Conservation (phyloP, 2,888 invertebrate species). For the Philhelius pedissequus region DNA sequence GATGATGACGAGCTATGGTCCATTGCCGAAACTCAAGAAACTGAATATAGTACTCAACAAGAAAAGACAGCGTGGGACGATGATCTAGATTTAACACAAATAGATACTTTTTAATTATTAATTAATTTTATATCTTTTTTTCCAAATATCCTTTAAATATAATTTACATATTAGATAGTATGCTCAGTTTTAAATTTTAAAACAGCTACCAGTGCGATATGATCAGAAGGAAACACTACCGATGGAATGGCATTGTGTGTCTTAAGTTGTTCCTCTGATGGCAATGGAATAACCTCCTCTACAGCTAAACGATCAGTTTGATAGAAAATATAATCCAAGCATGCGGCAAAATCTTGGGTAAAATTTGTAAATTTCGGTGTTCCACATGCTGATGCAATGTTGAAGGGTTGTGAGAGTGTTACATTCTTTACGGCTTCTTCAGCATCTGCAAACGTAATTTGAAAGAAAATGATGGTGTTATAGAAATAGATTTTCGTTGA, state of each 20-base stretch:
- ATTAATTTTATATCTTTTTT: neutral
- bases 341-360: conserved; percentile 89
- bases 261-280: conserved; percentile 87
- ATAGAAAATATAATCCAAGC: conserved; percentile 95
- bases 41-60: conserved; percentile 71
- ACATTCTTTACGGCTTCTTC: conserved; percentile 84
- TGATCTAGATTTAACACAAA: conserved; percentile 75
- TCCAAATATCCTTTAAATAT: conserved; percentile 13
- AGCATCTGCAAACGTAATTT: conserved; percentile 80
- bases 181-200: conserved; percentile 78
- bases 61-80: conserved; percentile 75
- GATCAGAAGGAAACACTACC: conserved; percentile 94
- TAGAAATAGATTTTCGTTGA: no score
- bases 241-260: conserved; percentile 91
- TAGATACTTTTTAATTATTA: conserved; percentile 68
- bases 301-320: conserved; percentile 84
- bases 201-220: conserved; percentile 92
- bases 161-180: neutral
- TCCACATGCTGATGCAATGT: conserved; percentile 89
- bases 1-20: conserved; percentile 78
- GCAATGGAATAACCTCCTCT: conserved; percentile 88
- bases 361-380: conserved; percentile 91
- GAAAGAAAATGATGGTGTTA: neutral
- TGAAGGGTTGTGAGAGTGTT: conserved; percentile 83
- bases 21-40: conserved; percentile 76